phyloP scores from a whole-genome alignment of 2,113 vertebrate species.

The Neogobius melanostomus region DNA sequence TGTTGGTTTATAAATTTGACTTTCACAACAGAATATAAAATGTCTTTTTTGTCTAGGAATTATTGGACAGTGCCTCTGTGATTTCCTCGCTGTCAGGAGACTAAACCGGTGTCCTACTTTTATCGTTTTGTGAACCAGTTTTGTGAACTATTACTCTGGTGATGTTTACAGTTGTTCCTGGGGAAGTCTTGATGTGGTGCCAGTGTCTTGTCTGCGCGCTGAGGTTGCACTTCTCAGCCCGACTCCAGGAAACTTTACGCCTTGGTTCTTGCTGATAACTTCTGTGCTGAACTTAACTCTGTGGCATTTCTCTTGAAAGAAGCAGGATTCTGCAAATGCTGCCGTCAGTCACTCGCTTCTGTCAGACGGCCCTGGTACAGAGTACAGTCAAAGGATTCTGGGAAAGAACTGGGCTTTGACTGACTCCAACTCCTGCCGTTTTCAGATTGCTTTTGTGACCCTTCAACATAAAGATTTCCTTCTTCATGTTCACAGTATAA shows the following conservation, averaged over 20 bases:
- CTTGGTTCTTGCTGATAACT: not conserved
- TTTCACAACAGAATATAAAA: no score
- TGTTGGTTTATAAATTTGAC: no score
- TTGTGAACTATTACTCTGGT: not conserved
- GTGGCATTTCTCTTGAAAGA: slow-evolving; percentile 1
- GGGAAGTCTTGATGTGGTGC: not conserved
- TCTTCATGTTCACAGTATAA: not conserved
- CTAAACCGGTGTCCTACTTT: no score
- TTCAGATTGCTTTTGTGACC: not conserved
- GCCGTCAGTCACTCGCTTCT: not conserved
- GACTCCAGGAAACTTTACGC: not conserved
- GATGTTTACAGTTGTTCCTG: not conserved
- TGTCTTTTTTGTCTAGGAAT: no score
- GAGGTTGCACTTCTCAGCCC: slow-evolving; percentile 2
- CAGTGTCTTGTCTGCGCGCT: not conserved
- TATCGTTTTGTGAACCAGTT: not conserved
- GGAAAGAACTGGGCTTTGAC: not conserved
- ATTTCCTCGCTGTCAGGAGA: no score
- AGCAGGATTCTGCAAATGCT: slow-evolving; percentile 1
- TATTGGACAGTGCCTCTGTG: no score
- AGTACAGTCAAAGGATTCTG: slow-evolving; percentile 4
- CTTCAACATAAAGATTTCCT: not conserved
- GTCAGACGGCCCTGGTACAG: not conserved
- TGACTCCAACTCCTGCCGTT: not conserved
- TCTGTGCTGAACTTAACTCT: not conserved